These are phyloP conservation scores for Varanus komodoensis DNA, from an alignment of 2,113 vertebrate genomes.

Conservation along the genomic window DNA sequence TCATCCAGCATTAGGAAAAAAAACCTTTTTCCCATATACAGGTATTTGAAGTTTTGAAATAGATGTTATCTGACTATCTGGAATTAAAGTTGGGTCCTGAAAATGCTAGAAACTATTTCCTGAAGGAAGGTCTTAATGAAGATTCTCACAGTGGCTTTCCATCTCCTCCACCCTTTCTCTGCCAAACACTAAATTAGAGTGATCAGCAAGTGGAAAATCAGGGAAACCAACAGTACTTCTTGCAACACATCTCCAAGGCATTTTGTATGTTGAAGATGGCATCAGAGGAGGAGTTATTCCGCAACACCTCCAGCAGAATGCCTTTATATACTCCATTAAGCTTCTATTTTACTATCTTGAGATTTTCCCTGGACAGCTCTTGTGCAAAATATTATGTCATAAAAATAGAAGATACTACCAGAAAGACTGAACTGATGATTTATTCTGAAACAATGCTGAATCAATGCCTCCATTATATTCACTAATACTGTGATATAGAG, in stretches of 20 bases:
- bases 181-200: not conserved
- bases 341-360: not conserved
- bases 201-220: not conserved
- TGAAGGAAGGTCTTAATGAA: not conserved
- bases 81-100: not conserved
- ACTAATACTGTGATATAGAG: not conserved
- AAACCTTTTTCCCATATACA: no score
- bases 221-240: not conserved
- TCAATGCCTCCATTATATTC: fast-evolving
- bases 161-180: not conserved
- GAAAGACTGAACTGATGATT: not conserved
- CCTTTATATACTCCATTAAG: not conserved
- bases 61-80: no score
- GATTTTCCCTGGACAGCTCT: not conserved
- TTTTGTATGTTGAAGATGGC: not conserved
- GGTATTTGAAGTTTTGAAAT: not conserved
- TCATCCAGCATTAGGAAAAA: no score
- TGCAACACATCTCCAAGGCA: not conserved
- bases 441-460: not conserved
- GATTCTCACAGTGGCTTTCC: not conserved
- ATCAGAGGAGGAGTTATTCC: not conserved
- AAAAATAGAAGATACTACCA: not conserved
- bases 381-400: not conserved
- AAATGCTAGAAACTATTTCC: no score
- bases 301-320: not conserved